These are phyloP conservation scores for Tapirus terrestris DNA, from an alignment of 2,113 vertebrate species.

Conservation along the genomic window DNA sequence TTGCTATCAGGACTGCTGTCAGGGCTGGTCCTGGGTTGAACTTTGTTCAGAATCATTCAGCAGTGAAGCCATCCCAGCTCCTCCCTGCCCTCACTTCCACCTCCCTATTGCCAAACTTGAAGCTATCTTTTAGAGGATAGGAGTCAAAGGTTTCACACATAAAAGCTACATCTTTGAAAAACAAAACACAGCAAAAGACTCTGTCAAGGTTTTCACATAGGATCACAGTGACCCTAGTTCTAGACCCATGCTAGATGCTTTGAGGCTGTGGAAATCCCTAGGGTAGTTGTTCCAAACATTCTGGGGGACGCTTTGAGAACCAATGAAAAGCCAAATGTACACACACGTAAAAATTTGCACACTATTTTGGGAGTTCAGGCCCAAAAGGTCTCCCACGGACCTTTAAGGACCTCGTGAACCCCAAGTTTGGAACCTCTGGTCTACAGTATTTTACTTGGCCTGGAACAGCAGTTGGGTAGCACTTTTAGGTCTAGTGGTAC, in stretches of 20 bases:
- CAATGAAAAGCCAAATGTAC: neutral
- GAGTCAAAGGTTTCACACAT: neutral
- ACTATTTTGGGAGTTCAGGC: neutral
- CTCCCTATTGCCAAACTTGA: neutral
- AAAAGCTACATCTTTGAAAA: neutral
- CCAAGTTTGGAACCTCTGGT: neutral
- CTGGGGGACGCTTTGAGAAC: neutral
- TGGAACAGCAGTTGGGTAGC: neutral
- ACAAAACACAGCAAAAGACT: neutral
- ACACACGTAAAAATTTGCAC: neutral
- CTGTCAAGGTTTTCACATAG: constrained; percentile 9
- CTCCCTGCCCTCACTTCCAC: neutral
- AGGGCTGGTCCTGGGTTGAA: neutral
- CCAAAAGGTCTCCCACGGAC: neutral
- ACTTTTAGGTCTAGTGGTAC: neutral
- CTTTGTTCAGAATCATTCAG: constrained; percentile 13
- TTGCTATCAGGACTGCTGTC: neutral
- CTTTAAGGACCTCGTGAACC: neutral
- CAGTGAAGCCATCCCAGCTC: neutral
- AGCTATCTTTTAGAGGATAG: neutral
- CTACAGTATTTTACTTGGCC: neutral
- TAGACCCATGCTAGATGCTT: constrained; percentile 11
- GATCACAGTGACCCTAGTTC: neutral
- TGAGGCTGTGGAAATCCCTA: neutral
- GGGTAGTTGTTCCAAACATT: constrained; percentile 24